Base-by-base conservation (phyloP, 2,113 vertebrate genomes). In the Procavia capensis region DNA sequence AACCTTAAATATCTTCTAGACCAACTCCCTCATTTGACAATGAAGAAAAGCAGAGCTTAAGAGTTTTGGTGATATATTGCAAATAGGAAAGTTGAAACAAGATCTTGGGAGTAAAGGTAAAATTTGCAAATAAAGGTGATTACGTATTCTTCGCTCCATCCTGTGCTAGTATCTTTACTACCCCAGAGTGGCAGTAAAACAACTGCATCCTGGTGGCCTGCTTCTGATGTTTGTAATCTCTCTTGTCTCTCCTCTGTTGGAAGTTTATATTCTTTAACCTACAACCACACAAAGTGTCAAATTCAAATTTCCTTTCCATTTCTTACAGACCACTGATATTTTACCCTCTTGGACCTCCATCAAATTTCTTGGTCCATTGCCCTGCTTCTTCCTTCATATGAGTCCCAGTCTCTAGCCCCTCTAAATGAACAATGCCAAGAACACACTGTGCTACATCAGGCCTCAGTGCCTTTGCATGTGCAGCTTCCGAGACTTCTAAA, bases 371-470 rank as follows among this genome's bases (percentile, higher is more conserved):
- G 22, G 2, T 41, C 36, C 20, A 8, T 3, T 8, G 4, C 20
- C 41, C 39, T 34, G 36, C 6, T 1, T 27, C 59, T 70, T 80
- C 5, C 25, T 34, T 43, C 2, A 6, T 6, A 2, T 3, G 4
- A 31, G 10, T 31, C 31, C 6, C 34, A n/a, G 2, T 63, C 27
- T 75, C 34, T n/a, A 74, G 34, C n/a, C 24, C 57, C 11, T 68
- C 4, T 24, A 10, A 43, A 14, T 6, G 11, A 9, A 4, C 2
- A 63, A 29, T 17, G 11, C 4, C 14, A 2, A 64, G 10, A 72
- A 25, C 41, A 70, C 0, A 1, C 1, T 19, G 25, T 13, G 1
- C 0, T 10, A 29, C 5, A 22, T 70, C 22, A n/a, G 14, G 22
- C 25, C 64, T 63, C 20, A 80, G 10, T 24, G 9, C 9, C 22